These are phyloP conservation scores for Margaritifera margaritifera DNA, from an alignment of 2,888 invertebrate species.

Conservation along the genomic window DNA sequence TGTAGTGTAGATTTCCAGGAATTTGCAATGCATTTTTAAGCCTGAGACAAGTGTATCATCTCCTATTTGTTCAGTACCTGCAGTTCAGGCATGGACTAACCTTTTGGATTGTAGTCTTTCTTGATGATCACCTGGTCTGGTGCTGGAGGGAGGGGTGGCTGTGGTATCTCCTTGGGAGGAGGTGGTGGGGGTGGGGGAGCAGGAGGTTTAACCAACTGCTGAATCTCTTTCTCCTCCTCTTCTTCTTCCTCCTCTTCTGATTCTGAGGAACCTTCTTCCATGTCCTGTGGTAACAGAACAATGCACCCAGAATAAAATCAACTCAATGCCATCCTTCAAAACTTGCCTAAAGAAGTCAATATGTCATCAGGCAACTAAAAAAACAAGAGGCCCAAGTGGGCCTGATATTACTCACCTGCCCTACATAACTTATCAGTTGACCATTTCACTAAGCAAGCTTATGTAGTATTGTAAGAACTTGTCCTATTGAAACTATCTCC, in stretches of 20 bases:
- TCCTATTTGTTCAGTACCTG: not conserved
- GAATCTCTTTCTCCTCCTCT: slow-evolving; percentile 38
- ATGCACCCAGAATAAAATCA: too few species aligned
- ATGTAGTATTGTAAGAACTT: too few species aligned
- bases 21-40: too few species aligned
- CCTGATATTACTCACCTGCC: too few species aligned
- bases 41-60: not conserved
- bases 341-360: too few species aligned
- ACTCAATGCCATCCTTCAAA: too few species aligned
- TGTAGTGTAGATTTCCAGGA: not conserved
- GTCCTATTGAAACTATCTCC: too few species aligned
- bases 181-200: slow-evolving; percentile 72
- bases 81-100: slow-evolving; percentile 41
- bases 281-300: slow-evolving; percentile 37
- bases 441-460: too few species aligned
- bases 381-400: too few species aligned
- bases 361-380: too few species aligned
- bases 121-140: slow-evolving; percentile 95
- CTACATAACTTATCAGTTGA: too few species aligned
- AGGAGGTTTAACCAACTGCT: slow-evolving; percentile 37
- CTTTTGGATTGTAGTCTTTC: slow-evolving; percentile 96
- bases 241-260: slow-evolving; percentile 57
- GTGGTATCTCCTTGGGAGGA: slow-evolving; percentile 74
- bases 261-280: slow-evolving; percentile 55
- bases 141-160: slow-evolving; percentile 87